phyloP scores from a whole-genome alignment of 2,113 vertebrate genomes.

The Leucopsar rothschildi region DNA sequence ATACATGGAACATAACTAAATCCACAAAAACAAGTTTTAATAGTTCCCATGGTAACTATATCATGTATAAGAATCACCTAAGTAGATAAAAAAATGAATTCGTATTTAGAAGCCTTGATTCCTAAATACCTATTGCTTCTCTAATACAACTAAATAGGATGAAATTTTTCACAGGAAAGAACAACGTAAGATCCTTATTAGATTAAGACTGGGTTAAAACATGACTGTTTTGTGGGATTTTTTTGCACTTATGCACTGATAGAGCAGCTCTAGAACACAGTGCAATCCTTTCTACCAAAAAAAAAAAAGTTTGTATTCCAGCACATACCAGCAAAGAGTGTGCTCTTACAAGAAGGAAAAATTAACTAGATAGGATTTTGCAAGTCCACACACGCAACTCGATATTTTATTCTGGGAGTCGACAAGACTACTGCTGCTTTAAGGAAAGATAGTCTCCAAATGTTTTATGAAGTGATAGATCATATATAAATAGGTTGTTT shows the following conservation, averaged over 20 bases:
- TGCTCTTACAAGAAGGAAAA: not conserved
- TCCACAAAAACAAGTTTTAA: not conserved
- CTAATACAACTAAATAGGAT: not conserved
- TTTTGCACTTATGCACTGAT: not conserved
- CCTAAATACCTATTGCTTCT: not conserved
- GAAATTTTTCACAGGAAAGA: not conserved
- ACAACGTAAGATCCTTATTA: not conserved
- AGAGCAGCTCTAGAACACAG: not conserved
- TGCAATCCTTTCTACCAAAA: not conserved
- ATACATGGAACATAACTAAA: not conserved
- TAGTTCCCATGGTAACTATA: not conserved
- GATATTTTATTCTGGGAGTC: slow-evolving; percentile 9
- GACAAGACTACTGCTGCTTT: slow-evolving; percentile 73
- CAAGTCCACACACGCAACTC: not conserved
- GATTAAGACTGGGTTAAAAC: not conserved
- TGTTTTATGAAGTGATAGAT: slow-evolving; percentile 83
- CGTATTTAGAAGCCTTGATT: not conserved
- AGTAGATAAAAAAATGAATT: not conserved
- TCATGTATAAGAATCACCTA: not conserved
- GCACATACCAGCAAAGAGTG: not conserved
- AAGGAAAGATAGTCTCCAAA: slow-evolving; percentile 73
- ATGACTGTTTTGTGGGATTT: not conserved
- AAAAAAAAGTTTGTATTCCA: not conserved
- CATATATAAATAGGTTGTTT: slow-evolving; percentile 91
- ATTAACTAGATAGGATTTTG: not conserved